Base-by-base conservation (phyloP, 2,113 vertebrate genomes). In the Madoqua kirkii region DNA sequence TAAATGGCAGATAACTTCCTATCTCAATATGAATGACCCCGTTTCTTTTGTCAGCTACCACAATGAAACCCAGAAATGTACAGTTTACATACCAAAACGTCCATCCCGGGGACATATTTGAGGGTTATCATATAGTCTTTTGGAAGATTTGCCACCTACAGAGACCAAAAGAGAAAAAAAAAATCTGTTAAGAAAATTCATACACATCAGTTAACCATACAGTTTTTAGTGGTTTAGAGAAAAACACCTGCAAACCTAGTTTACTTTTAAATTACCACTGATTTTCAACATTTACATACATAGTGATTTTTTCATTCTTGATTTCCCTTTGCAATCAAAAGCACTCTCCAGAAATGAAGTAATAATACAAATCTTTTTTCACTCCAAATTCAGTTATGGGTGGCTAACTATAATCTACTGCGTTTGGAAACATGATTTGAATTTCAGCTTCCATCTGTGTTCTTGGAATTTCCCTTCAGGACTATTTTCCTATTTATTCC, bases 81-180 rank as follows among this genome's bases (percentile, higher is more conserved):
- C 9, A 40, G 89, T 96, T 86, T 98, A 99, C 99, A 86, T 99
- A 99, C 99, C 99, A 99, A 97, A 94, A 98, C 96, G 25, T 99
- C 99, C 98, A 98, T 99, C 98, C 98, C 98, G 98, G 98, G 98
- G 97, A 99, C 99, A 99, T 99, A 99, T 97, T 98, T 99, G 98
- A 99, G 99, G 55, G 98, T 91, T 98, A 99, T 99, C 98, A 98
- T 97, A 98, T 99, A 99, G 98, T 99, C 99, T 98, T 98, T 99
- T 91, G 99, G 99, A 96, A 99, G 99, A 99, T 99, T 99, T 98
- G 98, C 99, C 76, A 99, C 99, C 99, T 99, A 97, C 27, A 97
- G 79, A 87, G 95, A 96, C 29, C 40, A 33, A 40, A 17, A 82
- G 98, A 97, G 60, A 79, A 43, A 76, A 82, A 45, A 16, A 52